Conservation (phyloP, 2,113 vertebrate species). For the Sisor rabdophorus region DNA sequence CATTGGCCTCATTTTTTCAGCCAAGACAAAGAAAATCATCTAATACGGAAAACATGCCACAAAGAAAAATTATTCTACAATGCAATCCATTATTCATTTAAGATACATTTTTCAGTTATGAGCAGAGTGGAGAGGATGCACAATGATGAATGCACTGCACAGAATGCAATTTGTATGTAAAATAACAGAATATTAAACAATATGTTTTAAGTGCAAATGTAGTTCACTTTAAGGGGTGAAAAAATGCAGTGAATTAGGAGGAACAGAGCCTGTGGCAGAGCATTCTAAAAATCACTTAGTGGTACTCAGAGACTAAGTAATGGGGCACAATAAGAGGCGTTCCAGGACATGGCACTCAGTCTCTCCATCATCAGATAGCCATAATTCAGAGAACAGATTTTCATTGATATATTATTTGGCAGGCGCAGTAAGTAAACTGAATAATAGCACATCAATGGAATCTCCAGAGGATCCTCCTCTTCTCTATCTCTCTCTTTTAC, state of each 20-base stretch:
- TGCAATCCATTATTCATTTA: constrained; percentile 77
- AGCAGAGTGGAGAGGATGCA: constrained; percentile 70
- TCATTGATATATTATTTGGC: constrained; percentile 60
- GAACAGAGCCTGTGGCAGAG: constrained; percentile 58
- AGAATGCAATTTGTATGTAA: constrained; percentile 80
- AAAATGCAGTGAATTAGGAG: constrained; percentile 61
- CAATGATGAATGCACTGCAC: constrained; percentile 74
- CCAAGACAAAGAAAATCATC: constrained; percentile 53
- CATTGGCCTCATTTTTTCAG: constrained; percentile 11
- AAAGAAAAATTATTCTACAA: constrained; percentile 68
- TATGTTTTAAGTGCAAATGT: constrained; percentile 77
- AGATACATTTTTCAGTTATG: constrained; percentile 77
- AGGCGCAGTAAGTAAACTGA: constrained; percentile 55
- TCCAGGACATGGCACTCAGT: constrained; percentile 36
- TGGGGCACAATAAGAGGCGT: constrained; percentile 58
- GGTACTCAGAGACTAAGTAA: constrained; percentile 56
- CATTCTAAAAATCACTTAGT: constrained; percentile 72
- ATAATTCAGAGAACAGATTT: constrained; percentile 49
- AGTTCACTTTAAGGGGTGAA: constrained; percentile 66
- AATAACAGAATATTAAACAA: constrained; percentile 79
- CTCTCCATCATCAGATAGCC: constrained; percentile 53
- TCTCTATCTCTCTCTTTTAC: not conserved
- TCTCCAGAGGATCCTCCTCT: constrained; percentile 43
- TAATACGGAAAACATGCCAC: constrained; percentile 66
- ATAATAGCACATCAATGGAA: constrained; percentile 48